Evolutionary conservation across 2,797 vertebrate species (phyloP).

Genomic region (Sorex maritimensis): DNA sequence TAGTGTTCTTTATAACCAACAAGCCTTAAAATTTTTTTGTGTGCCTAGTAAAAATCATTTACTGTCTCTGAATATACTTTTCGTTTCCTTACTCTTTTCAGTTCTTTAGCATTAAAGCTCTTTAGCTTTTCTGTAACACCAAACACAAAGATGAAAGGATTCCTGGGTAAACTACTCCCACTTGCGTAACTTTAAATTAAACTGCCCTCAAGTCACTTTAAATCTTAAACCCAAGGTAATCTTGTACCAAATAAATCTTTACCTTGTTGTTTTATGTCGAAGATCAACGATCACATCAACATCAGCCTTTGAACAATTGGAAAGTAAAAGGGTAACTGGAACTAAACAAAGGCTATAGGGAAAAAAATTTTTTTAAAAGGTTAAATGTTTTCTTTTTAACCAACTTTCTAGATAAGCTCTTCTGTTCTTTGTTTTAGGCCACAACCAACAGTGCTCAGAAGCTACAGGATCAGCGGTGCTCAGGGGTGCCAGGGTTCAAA

Average conservation of each 20-base stretch:
- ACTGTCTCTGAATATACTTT: background rate
- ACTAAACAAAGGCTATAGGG: constrained; percentile 95
- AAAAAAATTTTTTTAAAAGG: constrained; percentile 41
- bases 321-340: constrained; percentile 96
- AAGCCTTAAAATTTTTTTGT: background rate
- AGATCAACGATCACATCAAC: constrained; percentile 97
- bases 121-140: background rate
- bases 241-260: constrained; percentile 71
- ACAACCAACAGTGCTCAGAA: no score
- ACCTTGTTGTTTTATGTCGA: constrained; percentile 96
- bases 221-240: constrained; percentile 63
- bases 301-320: constrained; percentile 95
- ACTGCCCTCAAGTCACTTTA: constrained; percentile 45
- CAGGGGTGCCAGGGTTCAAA: no score
- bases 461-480: no score
- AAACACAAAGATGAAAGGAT: constrained; percentile 24
- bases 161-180: background rate
- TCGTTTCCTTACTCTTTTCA: background rate
- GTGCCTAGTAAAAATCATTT: background rate
- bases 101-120: background rate
- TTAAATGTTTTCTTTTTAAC: background rate
- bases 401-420: no score
- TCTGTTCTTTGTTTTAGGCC: no score
- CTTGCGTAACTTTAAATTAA: constrained; percentile 35
- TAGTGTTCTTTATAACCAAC: constrained; percentile 34